Base-by-base conservation (phyloP, 2,888 invertebrate genomes). In the Gastracanthus pulcherrimus region DNA sequence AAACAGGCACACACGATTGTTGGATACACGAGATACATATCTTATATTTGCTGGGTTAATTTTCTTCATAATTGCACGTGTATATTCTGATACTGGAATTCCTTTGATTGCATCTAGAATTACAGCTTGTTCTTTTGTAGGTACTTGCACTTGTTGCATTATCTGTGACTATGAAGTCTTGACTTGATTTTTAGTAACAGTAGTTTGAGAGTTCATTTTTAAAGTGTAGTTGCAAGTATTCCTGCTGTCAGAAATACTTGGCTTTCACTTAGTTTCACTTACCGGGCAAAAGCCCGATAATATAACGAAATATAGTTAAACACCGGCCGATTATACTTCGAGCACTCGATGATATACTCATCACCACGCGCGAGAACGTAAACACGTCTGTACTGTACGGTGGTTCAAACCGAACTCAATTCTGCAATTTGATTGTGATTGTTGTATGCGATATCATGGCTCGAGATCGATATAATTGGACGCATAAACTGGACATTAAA, bases 51-150 rank as follows among this genome's bases (percentile, higher is more conserved):
- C 11, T 2, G 62, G 48, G 5, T 75, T 64, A 3, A 29, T 75
- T 41, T 36, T 41, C 3, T 41, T 60, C 16, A n/a, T 34, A 3
- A 75, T 31, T n/a, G 45, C 34, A 31, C 31, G 31, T 13, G 62
- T 34, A 64, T 75, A 75, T 26, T 75, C 75, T 16, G 13, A 13
- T 2, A 75, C 31, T 3, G 60, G n/a, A 13, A 62, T 45, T 5
- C 62, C 75, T 16, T 60, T 45, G 0, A 64, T n/a, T n/a, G 41
- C 13, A 64, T 75, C 75, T 11, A 75, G 6, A 31, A 75, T 34
- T 1, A 75, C 26, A 7, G 64, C 75, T 5, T 4, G 31, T 64
- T 64, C 75, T 34, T 75, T 75, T 0, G 60, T 75, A 3, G 75
- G 75, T 3, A 62, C 36, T 19, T 41, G 29, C 0, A 45, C 51